Conservation (phyloP, 2,113 vertebrate species). For the Galemys pyrenaicus region DNA sequence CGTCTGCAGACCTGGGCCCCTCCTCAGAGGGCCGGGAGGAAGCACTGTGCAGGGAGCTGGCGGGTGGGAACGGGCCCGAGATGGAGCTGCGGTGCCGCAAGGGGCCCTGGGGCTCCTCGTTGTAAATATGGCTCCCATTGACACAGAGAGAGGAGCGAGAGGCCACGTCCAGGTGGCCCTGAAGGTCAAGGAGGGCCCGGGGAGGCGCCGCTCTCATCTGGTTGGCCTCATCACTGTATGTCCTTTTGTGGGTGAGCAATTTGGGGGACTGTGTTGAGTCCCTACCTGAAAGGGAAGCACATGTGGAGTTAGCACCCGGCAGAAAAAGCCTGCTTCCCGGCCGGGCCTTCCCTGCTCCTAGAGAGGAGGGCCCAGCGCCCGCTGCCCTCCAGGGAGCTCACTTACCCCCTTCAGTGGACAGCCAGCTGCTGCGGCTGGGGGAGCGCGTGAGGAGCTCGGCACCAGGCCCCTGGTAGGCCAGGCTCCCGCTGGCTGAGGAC, state of each 20-base stretch:
- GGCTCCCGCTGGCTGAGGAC: slow-evolving; percentile 92
- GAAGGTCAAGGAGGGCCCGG: slow-evolving; percentile 84
- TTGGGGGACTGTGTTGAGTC: slow-evolving; percentile 88
- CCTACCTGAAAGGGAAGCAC: slow-evolving; percentile 70
- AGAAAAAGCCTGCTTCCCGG: rapidly evolving
- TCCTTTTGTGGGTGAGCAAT: slow-evolving; percentile 88
- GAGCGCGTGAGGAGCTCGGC: slow-evolving; percentile 85
- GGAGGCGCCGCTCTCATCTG: slow-evolving; percentile 84
- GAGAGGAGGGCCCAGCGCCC: background rate
- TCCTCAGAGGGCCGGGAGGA: slow-evolving; percentile 82
- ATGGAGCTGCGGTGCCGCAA: slow-evolving; percentile 80
- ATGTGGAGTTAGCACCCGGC: rapidly evolving
- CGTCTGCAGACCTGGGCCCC: slow-evolving; percentile 22
- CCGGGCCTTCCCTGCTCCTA: background rate
- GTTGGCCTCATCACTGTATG: slow-evolving; percentile 89
- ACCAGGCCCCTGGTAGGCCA: slow-evolving; percentile 89
- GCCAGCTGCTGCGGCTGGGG: slow-evolving; percentile 91
- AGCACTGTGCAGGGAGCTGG: slow-evolving; percentile 86
- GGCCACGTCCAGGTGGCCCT: slow-evolving; percentile 84
- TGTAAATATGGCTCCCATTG: slow-evolving; percentile 93
- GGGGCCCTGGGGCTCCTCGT: slow-evolving; percentile 75
- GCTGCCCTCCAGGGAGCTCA: background rate
- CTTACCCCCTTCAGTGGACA: slow-evolving; percentile 92
- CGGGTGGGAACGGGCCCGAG: slow-evolving; percentile 82
- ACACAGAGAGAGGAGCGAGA: slow-evolving; percentile 91